These are phyloP conservation scores for Strigamia crassipes DNA, from an alignment of 2,888 invertebrate species.

Conservation along the genomic window DNA sequence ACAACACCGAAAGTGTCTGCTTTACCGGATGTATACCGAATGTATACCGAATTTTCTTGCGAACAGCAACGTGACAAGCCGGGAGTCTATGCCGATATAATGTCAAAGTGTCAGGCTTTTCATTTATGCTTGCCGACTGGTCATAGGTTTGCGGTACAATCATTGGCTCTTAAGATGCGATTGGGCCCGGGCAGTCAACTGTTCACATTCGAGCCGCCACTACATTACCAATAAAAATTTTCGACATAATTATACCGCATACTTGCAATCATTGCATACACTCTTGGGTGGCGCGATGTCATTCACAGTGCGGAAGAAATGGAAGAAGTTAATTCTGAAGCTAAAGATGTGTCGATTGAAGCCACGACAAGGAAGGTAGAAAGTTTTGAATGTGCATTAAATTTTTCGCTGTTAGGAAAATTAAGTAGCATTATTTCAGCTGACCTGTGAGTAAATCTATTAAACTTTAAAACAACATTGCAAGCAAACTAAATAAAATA, in stretches of 20 bases:
- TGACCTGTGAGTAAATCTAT: not conserved
- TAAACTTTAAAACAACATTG: not conserved
- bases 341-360: not conserved
- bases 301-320: conserved; percentile 12
- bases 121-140: conserved; percentile 43
- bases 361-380: not conserved
- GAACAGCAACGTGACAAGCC: not conserved
- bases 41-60: conserved; percentile 12
- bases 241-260: conserved; percentile 41
- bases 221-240: conserved; percentile 41
- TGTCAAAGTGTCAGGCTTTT: conserved; percentile 36
- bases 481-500: not conserved
- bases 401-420: not conserved
- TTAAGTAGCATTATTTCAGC: not conserved
- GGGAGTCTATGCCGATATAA: conserved; percentile 36
- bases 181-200: conserved; percentile 12
- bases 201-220: not conserved
- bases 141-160: conserved; percentile 44
- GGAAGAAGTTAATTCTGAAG: not conserved
- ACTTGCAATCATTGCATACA: conserved; percentile 41
- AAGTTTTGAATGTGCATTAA: not conserved
- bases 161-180: conserved; percentile 27
- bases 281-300: not conserved
- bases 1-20: not conserved
- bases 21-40: conserved; percentile 6